Evolutionary conservation across 2,888 invertebrate genomes (phyloP), one percentile per base, ranked within the genome.

Genomic region (Harpalus rufipes): DNA sequence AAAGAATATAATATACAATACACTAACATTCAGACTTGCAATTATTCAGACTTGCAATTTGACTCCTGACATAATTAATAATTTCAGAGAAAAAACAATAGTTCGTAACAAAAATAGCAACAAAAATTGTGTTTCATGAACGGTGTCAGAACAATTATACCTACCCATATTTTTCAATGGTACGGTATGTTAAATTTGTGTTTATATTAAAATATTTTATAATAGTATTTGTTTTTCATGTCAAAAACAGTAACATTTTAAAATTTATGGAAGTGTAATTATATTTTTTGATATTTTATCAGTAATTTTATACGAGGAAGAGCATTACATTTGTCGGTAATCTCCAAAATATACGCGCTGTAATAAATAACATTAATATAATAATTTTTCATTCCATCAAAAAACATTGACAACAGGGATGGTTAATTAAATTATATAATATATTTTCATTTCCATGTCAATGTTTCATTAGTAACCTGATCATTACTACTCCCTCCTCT

Each of bases 371-470:
- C 25, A 25, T 63, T 10, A 63, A 63, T 63, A 18, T 21, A 7
- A 63, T 63, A 25, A 74, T 74, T 68, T 74, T 51, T 74, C 51
- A 74, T 51, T 2, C 8, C 4, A 25, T 18, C 18, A 74, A 74
- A 74, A 74, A 74, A 51, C 14, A 74, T 51, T 74, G 18, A 74
- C 25, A 44, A 18, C 51, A 10, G 1, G 18, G 18, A 44, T 18
- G 21, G 18, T 18, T 44, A 18, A 74, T 74, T 51, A 74, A 74
- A 51, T 74, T 18, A 74, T 51, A 16, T 51, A 51, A 51, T 74
- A 74, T 74, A 74, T 74, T 74, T 74, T 72, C 72, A 74, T 74
- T 74, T 74, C 14, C 72, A 72, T 72, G 72, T 72, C 72, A 72
- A 72, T 74, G 25, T 74, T 18, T 74, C 74, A 74, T 68, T 68